Percentiles rank a stretch among this genome's conserved stretches.
Conservation (phyloP, 2,888 invertebrate genomes). For the Stramonita haemastoma region DNA sequence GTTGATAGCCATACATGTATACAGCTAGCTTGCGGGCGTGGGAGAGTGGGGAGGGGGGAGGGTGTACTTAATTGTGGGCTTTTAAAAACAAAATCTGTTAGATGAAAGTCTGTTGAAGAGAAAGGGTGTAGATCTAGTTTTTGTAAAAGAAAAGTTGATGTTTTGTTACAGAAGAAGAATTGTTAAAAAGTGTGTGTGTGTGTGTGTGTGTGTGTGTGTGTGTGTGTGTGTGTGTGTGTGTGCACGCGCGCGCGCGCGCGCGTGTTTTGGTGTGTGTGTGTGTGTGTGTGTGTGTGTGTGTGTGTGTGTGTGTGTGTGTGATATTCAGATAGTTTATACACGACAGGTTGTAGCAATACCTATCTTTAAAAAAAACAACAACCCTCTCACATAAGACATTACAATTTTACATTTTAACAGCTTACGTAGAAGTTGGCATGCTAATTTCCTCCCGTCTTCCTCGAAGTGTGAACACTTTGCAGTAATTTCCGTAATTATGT, state of each 20-base stretch:
- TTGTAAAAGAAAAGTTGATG: no score
- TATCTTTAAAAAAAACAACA: no score
- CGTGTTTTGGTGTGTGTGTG: background rate
- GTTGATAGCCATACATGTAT: no score
- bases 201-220: background rate
- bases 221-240: background rate
- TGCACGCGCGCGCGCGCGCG: background rate
- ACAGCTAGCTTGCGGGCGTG: no score
- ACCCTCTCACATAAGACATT: background rate
- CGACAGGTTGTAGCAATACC: no score
- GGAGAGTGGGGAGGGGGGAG: no score
- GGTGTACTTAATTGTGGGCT: no score
- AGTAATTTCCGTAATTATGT: background rate
- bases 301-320: background rate
- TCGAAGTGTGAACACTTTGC: background rate
- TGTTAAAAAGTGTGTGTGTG: background rate
- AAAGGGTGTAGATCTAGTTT: no score
- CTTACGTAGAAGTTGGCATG: background rate
- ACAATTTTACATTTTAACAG: background rate
- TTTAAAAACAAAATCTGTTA: no score
- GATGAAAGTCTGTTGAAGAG: no score
- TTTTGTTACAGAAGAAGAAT: no score
- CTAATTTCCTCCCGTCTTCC: fast-evolving
- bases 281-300: background rate
- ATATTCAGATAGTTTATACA: no score